Percentiles rank a stretch among this genome's conserved stretches.
phyloP scores from a whole-genome alignment of 2,797 vertebrate genomes.

The Eleutherodactylus coqui region DNA sequence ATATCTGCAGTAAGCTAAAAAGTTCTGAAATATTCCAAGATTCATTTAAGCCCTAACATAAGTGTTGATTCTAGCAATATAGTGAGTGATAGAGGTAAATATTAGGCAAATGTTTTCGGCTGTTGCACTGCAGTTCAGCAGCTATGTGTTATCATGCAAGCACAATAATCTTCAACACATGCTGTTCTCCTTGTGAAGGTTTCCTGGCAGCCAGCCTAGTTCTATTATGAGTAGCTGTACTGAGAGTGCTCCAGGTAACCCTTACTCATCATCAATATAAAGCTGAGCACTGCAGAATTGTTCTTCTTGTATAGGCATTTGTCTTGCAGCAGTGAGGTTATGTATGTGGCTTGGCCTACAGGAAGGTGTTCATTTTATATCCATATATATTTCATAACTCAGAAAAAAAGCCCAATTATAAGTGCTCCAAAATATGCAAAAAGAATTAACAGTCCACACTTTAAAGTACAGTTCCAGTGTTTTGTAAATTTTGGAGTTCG shows the following conservation, averaged over 20 bases:
- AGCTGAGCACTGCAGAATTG: not conserved
- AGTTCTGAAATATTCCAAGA: not conserved
- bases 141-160: conserved; percentile 11
- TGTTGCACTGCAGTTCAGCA: not conserved
- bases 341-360: conserved; percentile 2
- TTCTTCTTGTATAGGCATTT: conserved; percentile 18
- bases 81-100: not conserved
- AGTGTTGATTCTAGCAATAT: no score
- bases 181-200: conserved; percentile 45
- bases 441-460: not conserved
- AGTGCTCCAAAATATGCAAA: not conserved
- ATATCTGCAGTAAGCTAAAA: not conserved
- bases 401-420: not conserved
- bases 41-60: not conserved
- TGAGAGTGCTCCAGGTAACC: conserved; percentile 33
- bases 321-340: not conserved
- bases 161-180: conserved; percentile 31
- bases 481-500: not conserved
- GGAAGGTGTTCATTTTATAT: not conserved
- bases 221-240: conserved; percentile 43
- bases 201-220: conserved; percentile 43
- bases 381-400: not conserved
- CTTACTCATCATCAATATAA: conserved; percentile 32
- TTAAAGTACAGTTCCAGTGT: not conserved
- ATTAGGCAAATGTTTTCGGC: not conserved